Evolutionary conservation across 2,113 vertebrate species (phyloP), one percentile per base, ranked within the genome.

Genomic region (Arizona elegans): DNA sequence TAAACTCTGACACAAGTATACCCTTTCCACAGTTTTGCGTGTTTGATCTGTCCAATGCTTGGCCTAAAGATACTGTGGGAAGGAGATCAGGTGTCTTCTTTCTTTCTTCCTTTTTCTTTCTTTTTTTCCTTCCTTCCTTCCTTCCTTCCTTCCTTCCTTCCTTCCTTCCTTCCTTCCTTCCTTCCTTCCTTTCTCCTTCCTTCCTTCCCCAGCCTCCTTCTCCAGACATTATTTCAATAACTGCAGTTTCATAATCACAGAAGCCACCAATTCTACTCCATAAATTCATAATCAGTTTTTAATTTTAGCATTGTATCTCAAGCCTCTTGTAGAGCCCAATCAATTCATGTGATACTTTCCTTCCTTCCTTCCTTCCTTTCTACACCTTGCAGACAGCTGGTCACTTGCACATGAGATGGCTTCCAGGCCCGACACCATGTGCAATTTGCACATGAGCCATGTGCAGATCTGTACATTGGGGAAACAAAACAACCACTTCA

Each of bases 21-120:
- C 15, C 19, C n/a, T 38, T 81, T 38, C 15, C 15, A 75, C 2
- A 58, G 56, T 58, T 33, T 33, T 75, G 70, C 26, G 19, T 38
- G 15, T 75, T 33, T 75, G 70, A 38, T 19, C 70, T 75, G n/a
- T 75, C 15, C 70, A 38, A 33, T 19, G 65, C 70, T 75, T 15
- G n/a, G n/a, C 70, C n/a, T 38, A 75, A 75, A 75, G 13, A 70
- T 7, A 70, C 11, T 15, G 29, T 33, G 65, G 29, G 65, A 70
- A 70, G 2, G 26, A 70, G 12, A 29, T 70, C 29, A 70, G 65
- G 29, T 70, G 1, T 33, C 23, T 26, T 26, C 2, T 24, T 58
- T 1, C 19, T 23, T 58, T 0, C 21, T 9, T 59, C 0, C 2
- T 58, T 23, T 59, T 24, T 0, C 19, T 23, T 7, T 2, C 7